Evolutionary conservation across 2,888 invertebrate genomes (phyloP).

Genomic region (Pseudococcus jackbeardsleyi): DNA sequence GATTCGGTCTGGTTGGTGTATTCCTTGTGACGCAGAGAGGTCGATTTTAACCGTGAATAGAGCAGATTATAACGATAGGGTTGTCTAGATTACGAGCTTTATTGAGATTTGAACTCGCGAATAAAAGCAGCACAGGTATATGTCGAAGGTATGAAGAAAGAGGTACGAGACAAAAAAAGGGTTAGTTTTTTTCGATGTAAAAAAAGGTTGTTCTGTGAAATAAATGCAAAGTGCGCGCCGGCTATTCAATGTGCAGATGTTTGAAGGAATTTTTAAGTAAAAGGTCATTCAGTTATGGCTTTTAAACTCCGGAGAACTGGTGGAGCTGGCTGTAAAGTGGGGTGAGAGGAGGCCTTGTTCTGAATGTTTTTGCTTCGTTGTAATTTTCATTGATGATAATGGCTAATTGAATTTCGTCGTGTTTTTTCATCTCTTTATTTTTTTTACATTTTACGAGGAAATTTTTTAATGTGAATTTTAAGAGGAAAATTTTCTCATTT

Average conservation of each 20-base stretch:
- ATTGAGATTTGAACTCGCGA: neutral
- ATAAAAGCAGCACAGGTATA: neutral
- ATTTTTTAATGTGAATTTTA: neutral
- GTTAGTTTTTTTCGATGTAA: neutral
- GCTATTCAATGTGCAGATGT: slow-evolving; percentile 12
- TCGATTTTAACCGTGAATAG: slow-evolving; percentile 7
- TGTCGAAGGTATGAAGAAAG: neutral
- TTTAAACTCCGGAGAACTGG: neutral
- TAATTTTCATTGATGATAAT: neutral
- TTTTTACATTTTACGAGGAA: neutral
- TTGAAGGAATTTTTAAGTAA: neutral
- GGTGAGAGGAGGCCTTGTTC: neutral
- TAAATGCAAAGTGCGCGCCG: slow-evolving; percentile 1
- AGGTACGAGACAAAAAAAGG: neutral
- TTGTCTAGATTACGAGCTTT: slow-evolving; percentile 27
- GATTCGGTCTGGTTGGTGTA: neutral
- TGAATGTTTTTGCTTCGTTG: neutral
- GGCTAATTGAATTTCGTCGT: neutral
- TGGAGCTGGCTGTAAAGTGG: neutral
- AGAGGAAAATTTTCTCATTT: no score
- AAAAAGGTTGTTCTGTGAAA: neutral
- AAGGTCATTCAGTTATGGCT: neutral
- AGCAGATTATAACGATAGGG: slow-evolving; percentile 35
- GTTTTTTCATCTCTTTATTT: neutral
- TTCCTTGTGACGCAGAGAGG: neutral